A percentile compares a stretch with the other conserved stretches of the same genome.
Evolutionary conservation across 2,888 invertebrate species (phyloP).

Genomic region (Cataglyphis altisquamis): DNA sequence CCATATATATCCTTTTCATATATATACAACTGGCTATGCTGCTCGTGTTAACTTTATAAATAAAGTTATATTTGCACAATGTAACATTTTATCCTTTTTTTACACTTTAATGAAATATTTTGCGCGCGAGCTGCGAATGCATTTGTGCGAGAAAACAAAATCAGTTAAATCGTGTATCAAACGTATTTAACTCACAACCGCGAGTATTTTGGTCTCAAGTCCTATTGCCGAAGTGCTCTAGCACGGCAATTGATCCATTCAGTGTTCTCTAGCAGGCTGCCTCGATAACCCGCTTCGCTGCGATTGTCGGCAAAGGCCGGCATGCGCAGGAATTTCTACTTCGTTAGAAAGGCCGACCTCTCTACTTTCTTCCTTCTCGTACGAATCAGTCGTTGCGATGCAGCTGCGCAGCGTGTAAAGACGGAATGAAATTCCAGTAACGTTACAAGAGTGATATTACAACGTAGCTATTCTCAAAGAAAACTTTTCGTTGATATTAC

Average conservation of each 20-base stretch:
- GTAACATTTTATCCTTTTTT: not conserved
- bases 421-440: conserved; percentile 52
- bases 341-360: conserved; percentile 56
- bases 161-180: conserved; percentile 9
- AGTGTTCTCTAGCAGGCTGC: conserved; percentile 51
- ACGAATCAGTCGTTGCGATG: conserved; percentile 16
- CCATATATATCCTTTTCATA: not conserved
- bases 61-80: conserved; percentile 6
- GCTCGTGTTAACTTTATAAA: not conserved
- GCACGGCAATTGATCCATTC: conserved; percentile 46
- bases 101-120: conserved; percentile 30
- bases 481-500: not conserved
- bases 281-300: conserved; percentile 35
- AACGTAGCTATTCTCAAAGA: conserved; percentile 15
- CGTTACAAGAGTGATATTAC: conserved; percentile 43
- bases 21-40: not conserved
- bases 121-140: not conserved
- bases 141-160: not conserved
- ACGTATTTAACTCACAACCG: not conserved
- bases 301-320: conserved; percentile 17
- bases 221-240: not conserved
- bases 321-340: conserved; percentile 60
- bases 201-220: conserved; percentile 30
- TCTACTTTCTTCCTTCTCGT: conserved; percentile 15
- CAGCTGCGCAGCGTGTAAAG: conserved; percentile 29